Base-by-base conservation (phyloP, 2,797 vertebrate species). In the Halcyon smyrnensis region DNA sequence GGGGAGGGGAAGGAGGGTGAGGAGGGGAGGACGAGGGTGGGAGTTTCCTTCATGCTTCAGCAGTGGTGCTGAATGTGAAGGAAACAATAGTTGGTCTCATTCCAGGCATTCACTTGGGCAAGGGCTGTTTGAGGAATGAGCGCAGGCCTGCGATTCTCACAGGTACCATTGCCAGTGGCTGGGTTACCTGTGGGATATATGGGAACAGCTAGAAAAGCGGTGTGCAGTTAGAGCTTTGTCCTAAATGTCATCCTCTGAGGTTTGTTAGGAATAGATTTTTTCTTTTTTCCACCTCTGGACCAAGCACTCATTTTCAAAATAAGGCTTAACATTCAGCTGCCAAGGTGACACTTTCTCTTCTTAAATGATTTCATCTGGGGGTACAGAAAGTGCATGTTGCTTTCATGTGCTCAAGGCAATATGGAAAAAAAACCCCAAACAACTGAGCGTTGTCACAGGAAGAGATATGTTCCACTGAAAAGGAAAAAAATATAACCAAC, bases 41-140 rank as follows among this genome's bases (percentile, higher is more conserved):
- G 96, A 96, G 94, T 96, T 97, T 79, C 80, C 92, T 97, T 97
- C 95, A 97, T 97, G 97, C 95, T 96, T 95, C 95, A 97, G 86
- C 94, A 95, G 95, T 91, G 95, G 96, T 96, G 93, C 74, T 96
- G 95, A 97, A 97, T 96, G 94, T 91, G 83, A 89, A 70, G 74
- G 85, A 63, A 96, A 97, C 95, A 97, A 97, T 96, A 89, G 92
- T 7, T 95, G 92, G 63, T 95, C 68, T 93, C 89, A 95, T 70
- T 90, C 91, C 95, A 97, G 88, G 77, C 93, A 92, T 95, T 96
- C 75, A 59, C 85, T 94, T 65, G 88, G 77, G 43, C 80, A 76
- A 89, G 85, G 87, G 82, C 82, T 90, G 76, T n/a, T 50, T 9
- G 74, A 90, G 81, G 46, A 76, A 62, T 4, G 67, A 88, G 68